Conservation (phyloP, 2,888 invertebrate species). For the Trypoxylon attenuatum region DNA sequence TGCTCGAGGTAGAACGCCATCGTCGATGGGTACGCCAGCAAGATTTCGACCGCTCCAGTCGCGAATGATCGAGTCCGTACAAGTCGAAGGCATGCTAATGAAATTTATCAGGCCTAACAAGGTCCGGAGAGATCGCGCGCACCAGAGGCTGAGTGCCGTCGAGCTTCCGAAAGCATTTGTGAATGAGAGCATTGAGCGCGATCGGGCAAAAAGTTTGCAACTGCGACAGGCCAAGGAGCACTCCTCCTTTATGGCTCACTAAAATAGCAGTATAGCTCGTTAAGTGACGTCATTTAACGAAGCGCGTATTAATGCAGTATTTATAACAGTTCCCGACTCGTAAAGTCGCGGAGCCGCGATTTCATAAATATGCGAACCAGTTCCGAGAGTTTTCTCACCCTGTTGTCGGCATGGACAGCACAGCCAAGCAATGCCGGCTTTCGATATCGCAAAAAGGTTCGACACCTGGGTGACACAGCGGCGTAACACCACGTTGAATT, state of each 20-base stretch:
- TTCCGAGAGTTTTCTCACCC: constrained; percentile 13
- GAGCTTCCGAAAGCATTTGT: neutral
- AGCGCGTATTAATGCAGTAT: constrained; percentile 61
- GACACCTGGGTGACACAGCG: too few relatives aligned
- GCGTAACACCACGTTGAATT: too few relatives aligned
- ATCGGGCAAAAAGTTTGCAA: constrained; percentile 11
- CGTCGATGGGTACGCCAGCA: too few relatives aligned
- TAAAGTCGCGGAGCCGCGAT: constrained; percentile 53
- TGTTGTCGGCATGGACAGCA: neutral
- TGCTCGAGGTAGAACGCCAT: too few relatives aligned
- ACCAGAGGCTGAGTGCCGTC: too few relatives aligned
- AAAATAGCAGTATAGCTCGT: constrained; percentile 54
- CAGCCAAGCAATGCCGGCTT: too few relatives aligned
- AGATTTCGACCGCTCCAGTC: too few relatives aligned
- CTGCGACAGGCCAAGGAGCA: constrained; percentile 14
- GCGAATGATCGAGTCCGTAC: too few relatives aligned
- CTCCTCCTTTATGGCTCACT: constrained; percentile 31
- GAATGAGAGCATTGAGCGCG: constrained; percentile 6
- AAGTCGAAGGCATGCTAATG: too few relatives aligned
- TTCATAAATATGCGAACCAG: constrained; percentile 59
- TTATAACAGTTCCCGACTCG: constrained; percentile 59
- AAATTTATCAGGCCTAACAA: too few relatives aligned
- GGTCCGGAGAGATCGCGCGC: too few relatives aligned
- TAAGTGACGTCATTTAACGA: constrained; percentile 66
- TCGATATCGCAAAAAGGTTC: too few relatives aligned